These are phyloP conservation scores for Leucoraja erinaceus DNA, from an alignment of 2,113 vertebrate genomes.

Conservation along the genomic window DNA sequence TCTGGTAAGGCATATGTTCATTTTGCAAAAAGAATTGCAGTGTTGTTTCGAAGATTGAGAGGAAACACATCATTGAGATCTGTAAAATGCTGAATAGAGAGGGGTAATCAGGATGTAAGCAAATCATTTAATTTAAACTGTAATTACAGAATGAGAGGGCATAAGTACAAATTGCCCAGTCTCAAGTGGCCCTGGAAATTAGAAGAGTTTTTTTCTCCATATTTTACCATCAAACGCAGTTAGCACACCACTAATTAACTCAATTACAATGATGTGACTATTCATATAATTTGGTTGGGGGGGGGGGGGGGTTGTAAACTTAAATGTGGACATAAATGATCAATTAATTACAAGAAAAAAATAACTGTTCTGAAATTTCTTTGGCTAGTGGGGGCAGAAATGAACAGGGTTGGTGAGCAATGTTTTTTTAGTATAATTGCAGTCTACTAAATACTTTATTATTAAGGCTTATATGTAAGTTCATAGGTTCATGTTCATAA, in stretches of 20 bases:
- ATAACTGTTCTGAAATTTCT: background rate
- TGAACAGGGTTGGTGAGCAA: background rate
- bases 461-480: background rate
- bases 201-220: background rate
- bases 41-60: background rate
- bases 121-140: constrained; percentile 8
- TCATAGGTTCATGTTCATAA: background rate
- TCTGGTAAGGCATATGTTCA: background rate
- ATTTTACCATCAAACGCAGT: background rate
- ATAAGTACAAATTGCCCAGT: background rate
- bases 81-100: constrained; percentile 15
- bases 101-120: constrained; percentile 2
- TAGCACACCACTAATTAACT: background rate
- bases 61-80: background rate
- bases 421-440: background rate
- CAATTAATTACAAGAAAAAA: background rate
- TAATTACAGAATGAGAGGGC: background rate
- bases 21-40: background rate
- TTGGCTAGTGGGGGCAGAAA: background rate
- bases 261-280: background rate
- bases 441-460: background rate
- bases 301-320: background rate
- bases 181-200: background rate
- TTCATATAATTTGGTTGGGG: background rate
- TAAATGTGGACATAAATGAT: background rate